A percentile compares a stretch with the other conserved stretches of the same genome.
phyloP scores from a whole-genome alignment of 2,797 vertebrate genomes.

The Astyanax mexicanus region DNA sequence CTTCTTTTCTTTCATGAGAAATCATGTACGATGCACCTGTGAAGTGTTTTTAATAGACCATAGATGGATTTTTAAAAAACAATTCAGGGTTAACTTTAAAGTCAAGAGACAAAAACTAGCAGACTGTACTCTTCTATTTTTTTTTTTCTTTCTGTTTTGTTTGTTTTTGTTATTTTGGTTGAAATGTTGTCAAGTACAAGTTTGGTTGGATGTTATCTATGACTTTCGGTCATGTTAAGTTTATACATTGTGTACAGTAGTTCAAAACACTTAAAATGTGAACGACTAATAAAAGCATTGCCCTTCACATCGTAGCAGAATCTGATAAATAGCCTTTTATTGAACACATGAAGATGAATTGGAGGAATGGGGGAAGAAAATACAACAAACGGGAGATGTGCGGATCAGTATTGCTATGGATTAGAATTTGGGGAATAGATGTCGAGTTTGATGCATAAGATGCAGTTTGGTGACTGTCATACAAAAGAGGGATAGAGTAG shows the following conservation, averaged over 20 bases:
- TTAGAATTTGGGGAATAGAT: too few species aligned
- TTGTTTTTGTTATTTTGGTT: conserved; percentile 40
- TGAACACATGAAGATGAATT: too few species aligned
- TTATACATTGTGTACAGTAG: conserved; percentile 77
- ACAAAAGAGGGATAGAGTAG: too few species aligned
- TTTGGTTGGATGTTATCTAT: conserved; percentile 77
- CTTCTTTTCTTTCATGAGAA: conserved; percentile 67
- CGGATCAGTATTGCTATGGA: too few species aligned
- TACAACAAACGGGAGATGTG: too few species aligned
- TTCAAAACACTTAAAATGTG: conserved; percentile 73
- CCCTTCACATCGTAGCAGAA: conserved; percentile 55
- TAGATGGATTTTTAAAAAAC: conserved; percentile 66
- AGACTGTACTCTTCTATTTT: conserved; percentile 55
- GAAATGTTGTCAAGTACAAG: conserved; percentile 72
- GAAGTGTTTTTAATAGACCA: conserved; percentile 76
- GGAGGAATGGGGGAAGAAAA: too few species aligned
- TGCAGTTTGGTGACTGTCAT: too few species aligned
- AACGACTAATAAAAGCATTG: conserved; percentile 71
- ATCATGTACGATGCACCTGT: conserved; percentile 65
- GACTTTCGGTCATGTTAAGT: conserved; percentile 64
- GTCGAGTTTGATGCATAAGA: too few species aligned
- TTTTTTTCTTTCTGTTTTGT: not conserved
- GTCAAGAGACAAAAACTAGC: conserved; percentile 62
- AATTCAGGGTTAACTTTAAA: conserved; percentile 60
- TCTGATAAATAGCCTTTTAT: conserved; percentile 24